Conservation (phyloP, 2,888 invertebrate genomes). For the Volucella bombylans region DNA sequence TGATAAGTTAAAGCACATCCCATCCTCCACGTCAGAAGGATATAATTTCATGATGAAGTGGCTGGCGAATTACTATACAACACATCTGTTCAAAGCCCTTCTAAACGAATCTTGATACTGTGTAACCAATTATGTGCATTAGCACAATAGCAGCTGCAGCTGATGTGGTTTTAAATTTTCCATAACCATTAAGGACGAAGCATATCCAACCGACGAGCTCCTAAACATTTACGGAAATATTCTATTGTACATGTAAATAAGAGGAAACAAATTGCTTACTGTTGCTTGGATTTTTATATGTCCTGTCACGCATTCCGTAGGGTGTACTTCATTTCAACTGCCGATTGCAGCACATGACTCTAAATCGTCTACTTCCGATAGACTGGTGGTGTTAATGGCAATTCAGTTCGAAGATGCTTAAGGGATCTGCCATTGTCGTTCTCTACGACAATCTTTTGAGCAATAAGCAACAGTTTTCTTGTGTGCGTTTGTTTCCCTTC, state of each 20-base stretch:
- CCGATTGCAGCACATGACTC: not conserved
- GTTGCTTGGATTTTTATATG: conserved; percentile 14
- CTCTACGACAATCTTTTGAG: not conserved
- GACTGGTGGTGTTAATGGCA: not conserved
- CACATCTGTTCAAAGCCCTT: not conserved
- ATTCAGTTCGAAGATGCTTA: not conserved
- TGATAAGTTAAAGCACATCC: too few relatives aligned
- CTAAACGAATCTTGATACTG: conserved; percentile 7
- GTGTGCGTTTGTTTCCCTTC: not conserved
- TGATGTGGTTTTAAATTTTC: conserved; percentile 26
- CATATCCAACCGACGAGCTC: not conserved
- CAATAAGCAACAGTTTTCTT: conserved; percentile 5
- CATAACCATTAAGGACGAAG: conserved; percentile 7
- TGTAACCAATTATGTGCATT: conserved; percentile 24
- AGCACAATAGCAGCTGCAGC: conserved; percentile 10
- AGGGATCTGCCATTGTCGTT: not conserved
- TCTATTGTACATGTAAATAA: not conserved
- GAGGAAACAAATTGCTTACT: conserved; percentile 12
- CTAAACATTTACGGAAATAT: conserved; percentile 4
- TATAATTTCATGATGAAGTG: conserved; percentile 9
- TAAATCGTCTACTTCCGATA: not conserved
- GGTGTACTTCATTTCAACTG: not conserved
- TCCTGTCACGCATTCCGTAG: not conserved
- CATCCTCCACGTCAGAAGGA: too few relatives aligned
- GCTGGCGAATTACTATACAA: not conserved